Evolutionary conservation across 2,888 invertebrate genomes (phyloP), one percentile per base, ranked within the genome.

Genomic region (Abrostola triplasia): DNA sequence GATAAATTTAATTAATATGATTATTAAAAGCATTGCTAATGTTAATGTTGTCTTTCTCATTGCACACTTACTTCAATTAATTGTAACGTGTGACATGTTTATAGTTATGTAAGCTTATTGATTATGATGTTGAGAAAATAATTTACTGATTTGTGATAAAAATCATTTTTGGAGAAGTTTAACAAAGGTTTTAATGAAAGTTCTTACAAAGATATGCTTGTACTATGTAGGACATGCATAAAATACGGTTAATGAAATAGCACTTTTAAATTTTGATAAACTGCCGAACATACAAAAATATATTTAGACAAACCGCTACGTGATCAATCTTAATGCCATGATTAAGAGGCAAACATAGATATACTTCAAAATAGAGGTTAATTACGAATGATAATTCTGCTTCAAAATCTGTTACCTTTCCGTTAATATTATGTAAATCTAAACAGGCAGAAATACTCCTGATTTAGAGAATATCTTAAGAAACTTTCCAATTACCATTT

Each of bases 1-100:
- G 83, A 87, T 84, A 88, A 88, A 87, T 87, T 85, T 75, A 86
- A 87, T 89, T 87, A 88, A 84, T 84, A 76, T 81, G 72, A 76
- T 73, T 75, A 79, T 77, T 76, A 70, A 77, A 79, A 76, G 65
- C 69, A 64, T 55, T 69, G 47, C 58, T 53, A 67, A 65, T 64
- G 58, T 52, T 63, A 57, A 59, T 64, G 47, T 40, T 63, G 40
- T 42, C 4, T 24, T 24, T 24, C 24, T 24, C 24, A 24, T 24
- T 24, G 24, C 24, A 24, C 24, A 24, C 24, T 24, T 24, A 24
- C 24, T 24, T 24, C 24, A 24, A 24, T 24, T 24, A 24, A 24
- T 24, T 24, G 24, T 24, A 4, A 24, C 24, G 4, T 24, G 24
- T 24, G 24, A 24, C 24, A 24, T 24, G 24, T 24, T n/a, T 24